phyloP scores from a whole-genome alignment of 1,140 invertebrate species.

The Pinna nobilis region DNA sequence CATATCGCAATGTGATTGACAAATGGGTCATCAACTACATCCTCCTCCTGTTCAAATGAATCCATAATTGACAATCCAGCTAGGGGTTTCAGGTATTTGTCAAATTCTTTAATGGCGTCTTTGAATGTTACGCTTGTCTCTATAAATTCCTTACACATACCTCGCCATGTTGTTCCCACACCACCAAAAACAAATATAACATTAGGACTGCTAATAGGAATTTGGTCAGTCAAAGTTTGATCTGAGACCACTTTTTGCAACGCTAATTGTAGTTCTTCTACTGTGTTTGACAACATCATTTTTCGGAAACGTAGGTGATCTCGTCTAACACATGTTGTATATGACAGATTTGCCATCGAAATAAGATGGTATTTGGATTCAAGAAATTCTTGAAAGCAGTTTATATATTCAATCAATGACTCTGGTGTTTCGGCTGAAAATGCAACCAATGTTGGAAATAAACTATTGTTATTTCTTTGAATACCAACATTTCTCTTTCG shows the following conservation, averaged over 20 bases:
- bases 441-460: neutral
- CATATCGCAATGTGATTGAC: slow-evolving; percentile 42
- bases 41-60: neutral
- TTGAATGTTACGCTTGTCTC: slow-evolving; percentile 83
- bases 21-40: slow-evolving; percentile 24
- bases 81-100: slow-evolving; percentile 15
- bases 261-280: neutral
- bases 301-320: slow-evolving; percentile 30
- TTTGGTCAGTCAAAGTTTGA: too few relatives aligned
- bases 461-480: neutral
- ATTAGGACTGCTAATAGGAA: neutral
- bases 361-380: neutral
- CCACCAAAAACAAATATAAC: slow-evolving; percentile 86
- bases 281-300: neutral
- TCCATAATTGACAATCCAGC: slow-evolving; percentile 25
- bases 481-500: too few relatives aligned
- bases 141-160: slow-evolving; percentile 91
- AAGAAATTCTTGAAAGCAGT: neutral
- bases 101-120: slow-evolving; percentile 80
- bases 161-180: slow-evolving; percentile 96
- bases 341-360: slow-evolving; percentile 9
- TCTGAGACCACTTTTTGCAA: too few relatives aligned
- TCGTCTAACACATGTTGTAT: slow-evolving; percentile 16
- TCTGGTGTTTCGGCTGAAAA: neutral
- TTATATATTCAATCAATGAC: neutral